Evolutionary conservation across 2,888 invertebrate species (phyloP).

Genomic region (Agrochola litura): DNA sequence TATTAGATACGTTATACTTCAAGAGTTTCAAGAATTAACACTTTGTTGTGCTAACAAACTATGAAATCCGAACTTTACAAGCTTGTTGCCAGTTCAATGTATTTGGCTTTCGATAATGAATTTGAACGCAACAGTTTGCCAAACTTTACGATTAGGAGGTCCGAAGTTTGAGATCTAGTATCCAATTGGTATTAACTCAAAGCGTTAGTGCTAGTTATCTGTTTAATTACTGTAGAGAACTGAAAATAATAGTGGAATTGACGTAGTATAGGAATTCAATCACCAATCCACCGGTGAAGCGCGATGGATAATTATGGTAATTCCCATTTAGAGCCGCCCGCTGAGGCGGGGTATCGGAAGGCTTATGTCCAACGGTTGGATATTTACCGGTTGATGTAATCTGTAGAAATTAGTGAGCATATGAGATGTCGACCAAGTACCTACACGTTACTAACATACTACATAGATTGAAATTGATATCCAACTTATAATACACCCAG

Average conservation of each 20-base stretch:
- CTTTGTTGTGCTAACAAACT: conserved; percentile 44
- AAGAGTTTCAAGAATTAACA: conserved; percentile 40
- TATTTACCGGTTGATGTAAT: conserved; percentile 52
- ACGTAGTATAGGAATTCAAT: conserved; percentile 35
- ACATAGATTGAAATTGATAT: neutral
- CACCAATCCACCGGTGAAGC: conserved; percentile 39
- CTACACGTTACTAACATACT: neutral
- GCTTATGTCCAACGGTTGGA: conserved; percentile 39
- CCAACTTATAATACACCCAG: neutral
- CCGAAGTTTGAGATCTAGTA: conserved; percentile 39
- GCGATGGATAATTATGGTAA: conserved; percentile 56
- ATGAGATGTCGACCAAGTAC: conserved; percentile 2
- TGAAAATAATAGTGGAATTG: conserved; percentile 23
- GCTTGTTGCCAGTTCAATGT: conserved; percentile 41
- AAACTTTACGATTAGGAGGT: conserved; percentile 43
- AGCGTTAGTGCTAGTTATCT: conserved; percentile 15
- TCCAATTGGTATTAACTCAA: conserved; percentile 27
- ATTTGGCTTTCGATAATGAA: conserved; percentile 55
- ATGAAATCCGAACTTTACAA: conserved; percentile 49
- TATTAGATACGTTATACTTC: neutral
- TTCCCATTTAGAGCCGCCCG: conserved; percentile 48
- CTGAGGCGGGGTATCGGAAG: conserved; percentile 22
- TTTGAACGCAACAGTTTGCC: conserved; percentile 48
- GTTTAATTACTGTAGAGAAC: conserved; percentile 18
- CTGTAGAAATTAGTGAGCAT: conserved; percentile 31